These are phyloP conservation scores for Halichondria panicea DNA, from an alignment of 37 sponge, comb jelly and placozoan species.

Conservation along the genomic window DNA sequence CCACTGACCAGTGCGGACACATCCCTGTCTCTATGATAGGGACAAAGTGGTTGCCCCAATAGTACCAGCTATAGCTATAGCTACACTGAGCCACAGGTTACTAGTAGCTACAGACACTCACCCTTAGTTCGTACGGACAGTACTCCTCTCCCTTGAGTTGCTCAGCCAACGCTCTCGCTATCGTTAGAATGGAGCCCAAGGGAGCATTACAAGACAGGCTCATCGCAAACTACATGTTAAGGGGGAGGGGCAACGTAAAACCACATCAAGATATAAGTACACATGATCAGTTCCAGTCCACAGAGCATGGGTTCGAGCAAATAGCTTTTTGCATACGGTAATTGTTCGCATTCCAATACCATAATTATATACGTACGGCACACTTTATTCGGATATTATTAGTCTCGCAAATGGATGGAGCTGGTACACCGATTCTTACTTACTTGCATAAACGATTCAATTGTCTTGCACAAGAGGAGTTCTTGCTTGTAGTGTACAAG, in stretches of 20 bases:
- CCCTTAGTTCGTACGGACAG: conserved; percentile 48
- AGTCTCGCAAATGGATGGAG: too few species aligned
- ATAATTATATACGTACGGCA: neutral
- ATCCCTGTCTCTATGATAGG: too few species aligned
- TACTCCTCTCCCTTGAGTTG: conserved; percentile 16
- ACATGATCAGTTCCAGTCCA: too few species aligned
- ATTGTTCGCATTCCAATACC: neutral
- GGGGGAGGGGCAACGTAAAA: too few species aligned
- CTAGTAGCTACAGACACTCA: neutral
- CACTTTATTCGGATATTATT: too few species aligned
- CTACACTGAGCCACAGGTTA: neutral
- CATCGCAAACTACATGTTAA: conserved; percentile 28
- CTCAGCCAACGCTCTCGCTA: conserved; percentile 23
- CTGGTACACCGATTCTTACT: neutral
- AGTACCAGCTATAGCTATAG: too few species aligned
- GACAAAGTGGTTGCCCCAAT: too few species aligned
- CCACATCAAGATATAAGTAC: too few species aligned
- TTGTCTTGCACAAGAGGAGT: neutral
- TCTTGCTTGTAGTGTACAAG: conserved; percentile 1
- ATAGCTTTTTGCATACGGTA: too few species aligned
- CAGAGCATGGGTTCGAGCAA: too few species aligned
- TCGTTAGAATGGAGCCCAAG: neutral
- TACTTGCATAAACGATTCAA: conserved; percentile 38
- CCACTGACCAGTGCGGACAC: too few species aligned
- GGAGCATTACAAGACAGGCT: neutral